These are phyloP conservation scores for Drosophila parabipectinata DNA, from an alignment of 1,140 invertebrate genomes.

Conservation along the genomic window DNA sequence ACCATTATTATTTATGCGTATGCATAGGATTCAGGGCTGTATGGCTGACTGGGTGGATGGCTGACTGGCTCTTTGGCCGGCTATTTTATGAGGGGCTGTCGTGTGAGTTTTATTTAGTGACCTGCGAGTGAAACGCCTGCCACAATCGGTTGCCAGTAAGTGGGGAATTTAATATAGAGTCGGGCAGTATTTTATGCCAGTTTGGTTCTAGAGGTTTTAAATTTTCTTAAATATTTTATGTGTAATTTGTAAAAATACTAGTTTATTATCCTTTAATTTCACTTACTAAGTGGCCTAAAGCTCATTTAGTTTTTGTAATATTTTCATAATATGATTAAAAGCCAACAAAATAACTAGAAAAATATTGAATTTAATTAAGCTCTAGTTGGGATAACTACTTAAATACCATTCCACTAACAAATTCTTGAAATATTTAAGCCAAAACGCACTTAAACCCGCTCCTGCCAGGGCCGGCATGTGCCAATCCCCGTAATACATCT, in stretches of 20 bases:
- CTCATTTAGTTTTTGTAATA: too few relatives aligned
- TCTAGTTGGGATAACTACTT: too few relatives aligned
- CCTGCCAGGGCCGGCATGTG: constrained; percentile 37
- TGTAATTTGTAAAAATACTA: background rate
- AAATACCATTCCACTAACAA: too few relatives aligned
- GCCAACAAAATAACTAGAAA: too few relatives aligned
- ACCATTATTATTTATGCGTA: constrained; percentile 76
- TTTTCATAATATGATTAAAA: too few relatives aligned
- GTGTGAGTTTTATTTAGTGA: constrained; percentile 39
- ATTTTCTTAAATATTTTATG: constrained; percentile 22
- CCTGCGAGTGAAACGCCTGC: constrained; percentile 33
- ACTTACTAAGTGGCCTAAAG: too few relatives aligned
- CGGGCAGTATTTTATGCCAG: constrained; percentile 26
- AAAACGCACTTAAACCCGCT: constrained; percentile 21
- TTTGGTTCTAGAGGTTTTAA: constrained; percentile 14
- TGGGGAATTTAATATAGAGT: constrained; percentile 28
- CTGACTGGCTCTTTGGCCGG: constrained; percentile 6
- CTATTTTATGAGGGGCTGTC: constrained; percentile 20
- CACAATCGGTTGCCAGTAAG: constrained; percentile 8
- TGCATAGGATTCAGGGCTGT: constrained; percentile 51
- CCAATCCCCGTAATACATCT: constrained; percentile 48
- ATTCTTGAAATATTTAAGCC: background rate
- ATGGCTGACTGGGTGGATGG: constrained; percentile 7
- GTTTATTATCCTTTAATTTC: too few relatives aligned
- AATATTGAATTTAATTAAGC: background rate